Percentiles rank a stretch among this genome's conserved stretches.
phyloP scores from a whole-genome alignment of 2,113 vertebrate genomes.

The Pelodiscus sinensis region DNA sequence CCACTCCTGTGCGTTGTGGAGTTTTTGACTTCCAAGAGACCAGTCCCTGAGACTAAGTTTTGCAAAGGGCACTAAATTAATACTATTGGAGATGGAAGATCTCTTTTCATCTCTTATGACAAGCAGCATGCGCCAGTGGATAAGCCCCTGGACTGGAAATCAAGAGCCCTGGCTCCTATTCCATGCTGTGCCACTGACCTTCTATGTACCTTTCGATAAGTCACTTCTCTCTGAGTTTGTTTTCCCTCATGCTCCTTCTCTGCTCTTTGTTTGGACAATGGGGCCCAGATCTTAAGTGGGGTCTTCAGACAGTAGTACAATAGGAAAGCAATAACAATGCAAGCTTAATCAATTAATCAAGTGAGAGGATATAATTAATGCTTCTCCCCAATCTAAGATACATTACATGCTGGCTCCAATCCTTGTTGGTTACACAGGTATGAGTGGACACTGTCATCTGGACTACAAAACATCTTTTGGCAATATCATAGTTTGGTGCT shows the following conservation, averaged over 20 bases:
- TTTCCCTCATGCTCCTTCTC: not conserved
- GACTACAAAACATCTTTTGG: slow-evolving; percentile 51
- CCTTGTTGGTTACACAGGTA: slow-evolving; percentile 45
- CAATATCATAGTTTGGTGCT: slow-evolving; percentile 65
- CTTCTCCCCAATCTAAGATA: slow-evolving; percentile 32
- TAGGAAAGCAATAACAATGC: not conserved
- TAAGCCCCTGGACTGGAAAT: fast-evolving
- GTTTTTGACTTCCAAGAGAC: not conserved
- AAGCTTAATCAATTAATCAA: not conserved
- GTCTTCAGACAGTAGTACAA: not conserved
- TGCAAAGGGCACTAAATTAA: fast-evolving
- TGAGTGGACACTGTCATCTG: slow-evolving; percentile 57
- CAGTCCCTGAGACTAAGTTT: not conserved
- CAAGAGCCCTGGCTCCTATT: not conserved
- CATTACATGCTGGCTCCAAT: slow-evolving; percentile 32
- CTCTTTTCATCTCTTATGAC: not conserved
- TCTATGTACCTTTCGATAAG: fast-evolving
- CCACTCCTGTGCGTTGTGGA: not conserved
- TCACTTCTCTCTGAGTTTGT: not conserved
- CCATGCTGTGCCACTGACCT: fast-evolving
- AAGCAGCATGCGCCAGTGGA: not conserved
- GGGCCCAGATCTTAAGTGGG: fast-evolving
- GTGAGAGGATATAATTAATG: not conserved
- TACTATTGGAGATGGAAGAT: fast-evolving
- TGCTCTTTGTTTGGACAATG: not conserved